phyloP scores from a whole-genome alignment of 35 echinoderm and acorn worm species.

The Apostichopus parvimensis region DNA sequence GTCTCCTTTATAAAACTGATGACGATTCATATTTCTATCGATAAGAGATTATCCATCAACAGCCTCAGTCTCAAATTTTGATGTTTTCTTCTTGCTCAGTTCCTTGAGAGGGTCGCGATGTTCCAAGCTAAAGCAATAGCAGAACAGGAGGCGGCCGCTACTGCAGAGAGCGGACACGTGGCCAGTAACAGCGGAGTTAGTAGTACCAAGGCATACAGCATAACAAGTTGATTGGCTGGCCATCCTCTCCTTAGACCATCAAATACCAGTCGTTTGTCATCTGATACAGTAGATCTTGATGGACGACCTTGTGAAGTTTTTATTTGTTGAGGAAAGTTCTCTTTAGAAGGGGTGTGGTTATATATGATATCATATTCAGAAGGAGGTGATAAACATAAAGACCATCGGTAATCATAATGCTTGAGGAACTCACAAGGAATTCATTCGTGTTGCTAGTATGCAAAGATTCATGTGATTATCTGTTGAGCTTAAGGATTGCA shows the following conservation, averaged over 20 bases:
- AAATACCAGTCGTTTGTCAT: background rate
- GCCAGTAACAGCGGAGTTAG: background rate
- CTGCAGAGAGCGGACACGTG: slow-evolving; percentile 48
- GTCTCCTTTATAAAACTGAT: too few species aligned
- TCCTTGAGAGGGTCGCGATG: slow-evolving; percentile 88
- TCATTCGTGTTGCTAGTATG: too few species aligned
- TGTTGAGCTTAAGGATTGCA: too few species aligned
- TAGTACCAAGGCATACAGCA: slow-evolving; percentile 33
- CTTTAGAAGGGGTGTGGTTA: background rate
- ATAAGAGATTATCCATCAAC: too few species aligned
- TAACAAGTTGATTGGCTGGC: background rate
- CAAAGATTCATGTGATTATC: too few species aligned
- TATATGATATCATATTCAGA: background rate
- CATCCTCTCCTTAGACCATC: background rate
- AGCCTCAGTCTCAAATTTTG: background rate
- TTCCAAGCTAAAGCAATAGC: slow-evolving; percentile 96
- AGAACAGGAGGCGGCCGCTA: slow-evolving; percentile 69
- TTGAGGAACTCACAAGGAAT: too few species aligned
- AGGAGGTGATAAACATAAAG: background rate
- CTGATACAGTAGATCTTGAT: background rate
- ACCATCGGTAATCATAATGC: too few species aligned
- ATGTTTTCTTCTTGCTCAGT: slow-evolving; percentile 59
- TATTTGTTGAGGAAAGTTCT: background rate
- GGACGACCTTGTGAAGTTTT: background rate
- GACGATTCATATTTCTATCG: too few species aligned